phyloP scores from a whole-genome alignment of 2,113 vertebrate species.

The Zapornia atra region DNA sequence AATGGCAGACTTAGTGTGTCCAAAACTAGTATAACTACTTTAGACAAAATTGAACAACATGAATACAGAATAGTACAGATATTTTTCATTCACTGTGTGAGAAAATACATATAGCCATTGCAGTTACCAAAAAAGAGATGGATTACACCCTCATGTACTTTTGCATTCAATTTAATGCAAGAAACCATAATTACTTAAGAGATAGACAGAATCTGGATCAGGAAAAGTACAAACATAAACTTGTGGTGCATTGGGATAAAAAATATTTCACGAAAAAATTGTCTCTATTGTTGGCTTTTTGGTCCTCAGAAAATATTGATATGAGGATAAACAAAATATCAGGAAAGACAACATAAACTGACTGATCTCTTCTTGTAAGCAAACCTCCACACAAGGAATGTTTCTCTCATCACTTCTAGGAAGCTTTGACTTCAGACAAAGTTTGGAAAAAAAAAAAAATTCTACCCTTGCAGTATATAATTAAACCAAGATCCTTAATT shows the following conservation, averaged over 20 bases:
- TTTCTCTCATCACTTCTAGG: background rate
- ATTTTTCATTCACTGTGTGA: background rate
- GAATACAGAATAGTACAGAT: background rate
- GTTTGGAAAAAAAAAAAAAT: background rate
- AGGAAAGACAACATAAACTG: background rate
- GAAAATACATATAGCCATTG: background rate
- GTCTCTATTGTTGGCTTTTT: background rate
- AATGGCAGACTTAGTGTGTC: background rate
- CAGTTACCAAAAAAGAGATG: background rate
- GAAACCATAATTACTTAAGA: background rate
- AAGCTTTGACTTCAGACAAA: background rate
- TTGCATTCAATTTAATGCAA: background rate
- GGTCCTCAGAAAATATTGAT: background rate
- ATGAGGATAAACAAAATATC: background rate
- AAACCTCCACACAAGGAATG: fast-evolving
- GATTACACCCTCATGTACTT: background rate
- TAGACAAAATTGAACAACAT: background rate
- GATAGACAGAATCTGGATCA: background rate
- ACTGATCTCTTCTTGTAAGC: background rate
- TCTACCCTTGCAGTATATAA: background rate
- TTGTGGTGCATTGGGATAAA: background rate
- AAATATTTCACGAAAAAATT: background rate
- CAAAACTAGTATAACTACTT: background rate
- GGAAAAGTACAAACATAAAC: background rate
- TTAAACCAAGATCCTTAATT: background rate